Percentiles rank a stretch among this genome's conserved stretches.
Conservation (phyloP, 2,888 invertebrate species). For the Leptopilina syphax region DNA sequence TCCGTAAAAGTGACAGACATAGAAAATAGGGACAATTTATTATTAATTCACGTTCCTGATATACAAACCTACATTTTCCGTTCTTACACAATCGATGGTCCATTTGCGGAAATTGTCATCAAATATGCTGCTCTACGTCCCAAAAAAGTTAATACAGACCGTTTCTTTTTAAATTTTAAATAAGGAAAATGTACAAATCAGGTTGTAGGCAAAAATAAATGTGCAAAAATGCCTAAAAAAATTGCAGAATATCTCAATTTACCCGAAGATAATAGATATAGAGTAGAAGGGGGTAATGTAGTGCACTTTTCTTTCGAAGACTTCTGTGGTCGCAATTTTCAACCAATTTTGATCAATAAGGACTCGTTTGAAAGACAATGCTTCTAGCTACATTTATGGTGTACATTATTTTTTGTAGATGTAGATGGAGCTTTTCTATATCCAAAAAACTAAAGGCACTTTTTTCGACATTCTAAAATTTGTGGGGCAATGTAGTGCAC, state of each 20-base stretch:
- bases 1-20: neutral
- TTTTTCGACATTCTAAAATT: too few species aligned
- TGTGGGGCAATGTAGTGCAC: too few species aligned
- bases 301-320: too few species aligned
- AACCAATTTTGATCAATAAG: too few species aligned
- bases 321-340: too few species aligned
- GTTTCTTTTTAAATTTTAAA: neutral
- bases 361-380: too few species aligned
- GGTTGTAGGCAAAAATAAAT: neutral
- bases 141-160: neutral
- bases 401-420: too few species aligned
- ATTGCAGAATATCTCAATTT: neutral
- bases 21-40: neutral
- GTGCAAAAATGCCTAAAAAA: neutral
- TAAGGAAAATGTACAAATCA: neutral
- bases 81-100: conserved; percentile 1
- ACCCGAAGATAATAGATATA: neutral
- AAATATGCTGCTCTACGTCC: neutral
- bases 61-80: neutral
- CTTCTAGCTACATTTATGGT: too few species aligned
- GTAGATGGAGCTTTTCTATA: too few species aligned
- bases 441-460: too few species aligned
- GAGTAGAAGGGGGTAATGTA: too few species aligned
- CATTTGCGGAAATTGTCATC: neutral
- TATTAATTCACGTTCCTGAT: neutral